These are phyloP conservation scores for Perdita meconis DNA, from an alignment of 2,888 invertebrate genomes.

Conservation along the genomic window DNA sequence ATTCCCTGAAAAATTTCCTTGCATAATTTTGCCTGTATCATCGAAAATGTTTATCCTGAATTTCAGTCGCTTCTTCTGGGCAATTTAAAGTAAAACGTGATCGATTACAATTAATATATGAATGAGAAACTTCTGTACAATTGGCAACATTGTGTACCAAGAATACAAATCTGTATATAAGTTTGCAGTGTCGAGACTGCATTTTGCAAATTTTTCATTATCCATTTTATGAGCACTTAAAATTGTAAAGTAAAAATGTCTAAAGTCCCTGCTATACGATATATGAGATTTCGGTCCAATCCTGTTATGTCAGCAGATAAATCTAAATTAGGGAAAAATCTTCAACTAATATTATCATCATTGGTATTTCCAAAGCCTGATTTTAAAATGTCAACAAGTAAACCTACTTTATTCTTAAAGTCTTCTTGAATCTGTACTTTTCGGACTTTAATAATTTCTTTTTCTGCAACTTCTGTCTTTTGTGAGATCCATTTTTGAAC, in stretches of 20 bases:
- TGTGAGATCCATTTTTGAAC: conserved; percentile 52
- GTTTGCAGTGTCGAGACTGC: conserved; percentile 46
- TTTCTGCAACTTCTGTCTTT: conserved; percentile 32
- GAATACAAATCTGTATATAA: conserved; percentile 42
- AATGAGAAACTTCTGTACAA: conserved; percentile 66
- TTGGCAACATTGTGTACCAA: conserved; percentile 63
- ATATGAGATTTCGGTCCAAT: not conserved
- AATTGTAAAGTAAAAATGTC: too few species aligned
- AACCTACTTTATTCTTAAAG: conserved; percentile 40
- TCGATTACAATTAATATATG: conserved; percentile 44
- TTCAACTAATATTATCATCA: conserved; percentile 54
- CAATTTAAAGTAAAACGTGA: too few species aligned
- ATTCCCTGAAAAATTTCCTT: not conserved
- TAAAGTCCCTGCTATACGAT: not conserved
- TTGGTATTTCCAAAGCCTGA: conserved; percentile 52
- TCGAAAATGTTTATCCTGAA: conserved; percentile 52
- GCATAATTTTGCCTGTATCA: conserved; percentile 52
- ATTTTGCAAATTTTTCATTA: conserved; percentile 10
- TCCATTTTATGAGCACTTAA: conserved; percentile 5
- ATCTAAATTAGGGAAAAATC: conserved; percentile 46
- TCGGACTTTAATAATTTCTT: not conserved
- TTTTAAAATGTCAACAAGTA: conserved; percentile 56
- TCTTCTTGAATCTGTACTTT: conserved; percentile 33
- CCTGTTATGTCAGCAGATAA: conserved; percentile 33
- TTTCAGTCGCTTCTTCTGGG: too few species aligned